Percentiles rank a stretch among this genome's conserved stretches.
Conservation (phyloP, 1,140 invertebrate species). For the Euura lappo region DNA sequence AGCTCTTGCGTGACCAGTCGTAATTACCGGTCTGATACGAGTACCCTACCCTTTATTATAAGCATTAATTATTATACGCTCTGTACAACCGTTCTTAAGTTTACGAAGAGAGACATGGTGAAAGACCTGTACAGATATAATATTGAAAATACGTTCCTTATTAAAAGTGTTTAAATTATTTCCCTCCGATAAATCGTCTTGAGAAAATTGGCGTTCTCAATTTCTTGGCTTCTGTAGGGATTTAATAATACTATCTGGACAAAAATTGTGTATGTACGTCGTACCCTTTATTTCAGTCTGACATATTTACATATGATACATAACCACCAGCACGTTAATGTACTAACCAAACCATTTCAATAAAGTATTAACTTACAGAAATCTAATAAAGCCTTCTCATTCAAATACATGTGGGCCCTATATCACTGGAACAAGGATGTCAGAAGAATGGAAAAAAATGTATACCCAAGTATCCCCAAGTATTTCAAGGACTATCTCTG, state of each 20-base stretch:
- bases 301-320: constrained; percentile 7
- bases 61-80: background rate
- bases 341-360: constrained; percentile 7
- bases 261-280: constrained; percentile 1
- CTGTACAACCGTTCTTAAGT: background rate
- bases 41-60: background rate
- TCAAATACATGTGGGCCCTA: background rate
- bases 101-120: background rate
- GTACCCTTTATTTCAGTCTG: constrained; percentile 5
- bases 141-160: background rate
- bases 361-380: background rate
- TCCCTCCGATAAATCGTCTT: background rate
- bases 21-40: too few relatives aligned
- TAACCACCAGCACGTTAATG: constrained; percentile 2
- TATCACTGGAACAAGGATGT: too few relatives aligned
- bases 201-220: background rate
- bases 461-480: too few relatives aligned
- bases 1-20: too few relatives aligned
- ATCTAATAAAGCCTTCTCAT: background rate
- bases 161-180: background rate
- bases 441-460: too few relatives aligned
- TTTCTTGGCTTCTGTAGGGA: background rate
- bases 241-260: background rate
- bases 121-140: constrained; percentile 1
- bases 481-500: too few relatives aligned